Evolutionary conservation across 1,140 invertebrate genomes (phyloP).

Genomic region (Drosophila jambulina): DNA sequence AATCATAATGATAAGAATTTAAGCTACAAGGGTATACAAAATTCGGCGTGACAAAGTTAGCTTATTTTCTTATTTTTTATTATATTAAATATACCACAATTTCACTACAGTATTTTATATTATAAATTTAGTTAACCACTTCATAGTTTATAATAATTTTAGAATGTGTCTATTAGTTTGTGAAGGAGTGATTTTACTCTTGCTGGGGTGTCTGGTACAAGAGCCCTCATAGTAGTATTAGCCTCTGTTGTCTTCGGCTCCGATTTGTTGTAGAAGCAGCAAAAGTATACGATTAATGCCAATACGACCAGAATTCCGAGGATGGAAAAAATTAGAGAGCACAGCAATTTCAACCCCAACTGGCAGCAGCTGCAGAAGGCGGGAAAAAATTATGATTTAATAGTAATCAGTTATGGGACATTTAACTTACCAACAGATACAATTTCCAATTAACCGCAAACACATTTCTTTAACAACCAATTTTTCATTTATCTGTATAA

Average conservation of each 20-base stretch:
- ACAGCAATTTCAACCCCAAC: conserved; percentile 10
- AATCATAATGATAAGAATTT: too few relatives aligned
- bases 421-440: too few relatives aligned
- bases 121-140: too few relatives aligned
- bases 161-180: neutral
- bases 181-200: neutral
- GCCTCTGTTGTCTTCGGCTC: neutral
- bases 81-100: too few relatives aligned
- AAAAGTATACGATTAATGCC: conserved; percentile 38
- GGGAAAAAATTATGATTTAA: neutral
- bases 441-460: too few relatives aligned
- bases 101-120: too few relatives aligned
- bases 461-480: too few relatives aligned
- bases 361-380: conserved; percentile 17
- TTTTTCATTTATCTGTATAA: too few relatives aligned
- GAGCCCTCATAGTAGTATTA: neutral
- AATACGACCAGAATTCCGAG: conserved; percentile 16
- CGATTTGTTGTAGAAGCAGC: conserved; percentile 27
- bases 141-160: neutral
- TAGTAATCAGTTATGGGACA: neutral
- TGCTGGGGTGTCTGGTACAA: neutral
- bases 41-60: too few relatives aligned
- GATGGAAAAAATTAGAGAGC: neutral
- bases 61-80: too few relatives aligned
- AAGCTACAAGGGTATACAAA: too few relatives aligned